Evolutionary conservation across 2,113 vertebrate species (phyloP), one percentile per base, ranked within the genome.

Genomic region (Pangasianodon gigas): DNA sequence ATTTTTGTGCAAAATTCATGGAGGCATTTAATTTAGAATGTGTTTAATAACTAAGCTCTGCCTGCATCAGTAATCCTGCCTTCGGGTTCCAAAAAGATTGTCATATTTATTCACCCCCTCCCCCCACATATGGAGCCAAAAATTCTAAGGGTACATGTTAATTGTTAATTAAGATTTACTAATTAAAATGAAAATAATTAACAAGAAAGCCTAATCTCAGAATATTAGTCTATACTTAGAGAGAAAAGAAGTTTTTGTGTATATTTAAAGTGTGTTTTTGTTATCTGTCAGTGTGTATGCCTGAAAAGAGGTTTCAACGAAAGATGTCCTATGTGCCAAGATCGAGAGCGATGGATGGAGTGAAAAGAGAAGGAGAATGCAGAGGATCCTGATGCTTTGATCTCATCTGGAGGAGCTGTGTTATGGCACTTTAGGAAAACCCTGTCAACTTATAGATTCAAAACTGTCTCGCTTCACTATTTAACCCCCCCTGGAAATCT

Each of bases 1-100:
- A 99, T 99, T 98, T 99, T 96, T 98, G 97, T 98, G 98, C 97
- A 97, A 99, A 99, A 99, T 98, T 98, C 97, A 98, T 97, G 97
- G 97, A 99, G 97, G 97, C 97, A 95, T 98, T 98, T 99, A 98
- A 99, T 99, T 98, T 99, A 97, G 97, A 97, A 97, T 97, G 97
- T 99, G 97, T 97, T 98, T 98, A 99, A 99, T 99, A 99, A 97
- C 96, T 96, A 96, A 95, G 97, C 95, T 97, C 54, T 97, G 97
- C 96, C 97, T 97, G 97, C 97, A 97, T 98, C 97, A 96, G 97
- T 99, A 98, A 99, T 98, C 98, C 97, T 98, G 98, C 98, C 98
- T 98, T 97, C 97, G 98, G 98, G 98, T 98, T 97, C 97, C 94
- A 94, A 97, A 97, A 97, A 97, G 97, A 98, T 97, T 97, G 97